These are phyloP conservation scores for Bufo bufo DNA, from an alignment of 2,113 vertebrate genomes.

Conservation along the genomic window DNA sequence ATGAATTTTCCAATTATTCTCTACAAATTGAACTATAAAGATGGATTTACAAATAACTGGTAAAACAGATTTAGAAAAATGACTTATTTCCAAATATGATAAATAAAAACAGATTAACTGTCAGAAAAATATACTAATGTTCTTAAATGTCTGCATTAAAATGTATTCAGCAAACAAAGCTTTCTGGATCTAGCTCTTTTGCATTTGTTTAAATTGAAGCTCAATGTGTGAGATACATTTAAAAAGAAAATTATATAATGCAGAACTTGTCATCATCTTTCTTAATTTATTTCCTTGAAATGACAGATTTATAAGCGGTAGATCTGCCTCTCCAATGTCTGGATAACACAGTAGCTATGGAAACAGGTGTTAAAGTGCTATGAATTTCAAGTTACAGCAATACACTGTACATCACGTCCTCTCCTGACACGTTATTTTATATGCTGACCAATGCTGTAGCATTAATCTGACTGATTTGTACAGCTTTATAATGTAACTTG, in stretches of 20 bases:
- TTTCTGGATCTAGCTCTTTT: conserved; percentile 68
- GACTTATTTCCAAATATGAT: not conserved
- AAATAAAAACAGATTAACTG: not conserved
- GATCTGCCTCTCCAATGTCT: conserved; percentile 77
- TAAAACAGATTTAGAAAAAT: not conserved
- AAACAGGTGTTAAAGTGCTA: conserved; percentile 83
- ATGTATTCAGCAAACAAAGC: conserved; percentile 20
- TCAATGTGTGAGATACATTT: conserved; percentile 68
- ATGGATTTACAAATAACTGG: not conserved
- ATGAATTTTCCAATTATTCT: not conserved
- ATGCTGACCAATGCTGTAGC: conserved; percentile 68
- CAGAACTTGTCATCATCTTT: conserved; percentile 73
- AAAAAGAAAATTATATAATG: conserved; percentile 75
- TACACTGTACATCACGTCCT: conserved; percentile 73
- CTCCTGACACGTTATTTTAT: conserved; percentile 70
- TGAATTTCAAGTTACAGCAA: conserved; percentile 79
- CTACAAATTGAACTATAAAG: not conserved
- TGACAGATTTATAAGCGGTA: conserved; percentile 76
- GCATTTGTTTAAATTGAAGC: conserved; percentile 61
- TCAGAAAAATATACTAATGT: not conserved
- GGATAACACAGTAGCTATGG: conserved; percentile 83
- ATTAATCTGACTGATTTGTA: conserved; percentile 68
- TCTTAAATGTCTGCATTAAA: not conserved
- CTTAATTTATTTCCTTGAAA: conserved; percentile 83
- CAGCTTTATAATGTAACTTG: conserved; percentile 39